These are phyloP conservation scores for Choreutis nemorana DNA, from an alignment of 2,888 invertebrate genomes.

Conservation along the genomic window DNA sequence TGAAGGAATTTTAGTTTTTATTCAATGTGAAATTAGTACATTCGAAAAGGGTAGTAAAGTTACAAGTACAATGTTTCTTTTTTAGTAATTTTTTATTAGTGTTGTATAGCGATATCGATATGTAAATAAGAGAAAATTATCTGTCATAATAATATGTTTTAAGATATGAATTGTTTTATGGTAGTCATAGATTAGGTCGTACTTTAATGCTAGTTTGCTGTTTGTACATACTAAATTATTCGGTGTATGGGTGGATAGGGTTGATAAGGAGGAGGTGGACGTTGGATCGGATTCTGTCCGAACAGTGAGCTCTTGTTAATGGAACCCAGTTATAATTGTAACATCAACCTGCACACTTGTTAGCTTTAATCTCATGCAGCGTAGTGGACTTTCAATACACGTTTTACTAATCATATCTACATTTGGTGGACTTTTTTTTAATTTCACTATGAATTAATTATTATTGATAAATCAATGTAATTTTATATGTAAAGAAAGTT, in stretches of 20 bases:
- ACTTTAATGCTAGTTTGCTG: conserved; percentile 44
- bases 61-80: conserved; percentile 64
- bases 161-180: conserved; percentile 62
- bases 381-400: conserved; percentile 34
- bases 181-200: conserved; percentile 60
- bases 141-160: conserved; percentile 63
- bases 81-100: conserved; percentile 49
- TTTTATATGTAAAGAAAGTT: conserved; percentile 3
- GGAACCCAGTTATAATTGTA: too few relatives aligned
- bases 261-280: conserved; percentile 10
- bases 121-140: conserved; percentile 66
- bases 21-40: conserved; percentile 44
- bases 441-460: conserved; percentile 9
- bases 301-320: too few relatives aligned
- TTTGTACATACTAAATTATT: conserved; percentile 51
- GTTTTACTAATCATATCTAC: conserved; percentile 16
- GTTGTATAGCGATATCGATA: conserved; percentile 51
- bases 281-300: conserved; percentile 7
- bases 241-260: conserved; percentile 20
- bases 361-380: conserved; percentile 49
- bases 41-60: conserved; percentile 52
- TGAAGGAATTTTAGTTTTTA: conserved; percentile 27
- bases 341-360: conserved; percentile 35
- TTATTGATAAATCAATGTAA: background rate
- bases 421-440: conserved; percentile 16